These are phyloP conservation scores for Trichopoda pennipes DNA, from an alignment of 2,888 invertebrate species.

Conservation along the genomic window DNA sequence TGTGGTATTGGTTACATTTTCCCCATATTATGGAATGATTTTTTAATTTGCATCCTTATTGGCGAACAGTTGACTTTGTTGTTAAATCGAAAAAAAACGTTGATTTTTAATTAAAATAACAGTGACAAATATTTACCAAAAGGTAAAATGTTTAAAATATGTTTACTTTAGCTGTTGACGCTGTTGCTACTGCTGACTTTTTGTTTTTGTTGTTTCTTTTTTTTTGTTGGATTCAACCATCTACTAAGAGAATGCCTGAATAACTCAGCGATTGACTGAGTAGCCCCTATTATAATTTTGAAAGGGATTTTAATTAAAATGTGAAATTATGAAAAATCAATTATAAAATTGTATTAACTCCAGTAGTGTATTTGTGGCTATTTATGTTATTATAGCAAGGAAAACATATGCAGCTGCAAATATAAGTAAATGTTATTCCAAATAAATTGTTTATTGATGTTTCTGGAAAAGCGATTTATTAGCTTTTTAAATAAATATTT, in stretches of 20 bases:
- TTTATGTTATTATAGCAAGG: too few relatives aligned
- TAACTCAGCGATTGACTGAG: conserved; percentile 15
- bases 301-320: conserved; percentile 66
- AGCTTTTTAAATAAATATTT: too few relatives aligned
- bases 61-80: conserved; percentile 40
- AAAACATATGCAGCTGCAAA: neutral
- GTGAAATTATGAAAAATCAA: conserved; percentile 67
- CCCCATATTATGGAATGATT: conserved; percentile 29
- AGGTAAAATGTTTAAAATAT: conserved; percentile 62
- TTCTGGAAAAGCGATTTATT: too few relatives aligned
- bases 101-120: conserved; percentile 68
- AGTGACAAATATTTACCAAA: conserved; percentile 67
- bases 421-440: too few relatives aligned
- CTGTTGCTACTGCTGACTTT: neutral
- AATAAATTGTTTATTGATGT: too few relatives aligned
- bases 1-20: conserved; percentile 42
- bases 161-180: conserved; percentile 13
- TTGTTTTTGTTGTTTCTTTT: neutral
- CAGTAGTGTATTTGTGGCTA: neutral
- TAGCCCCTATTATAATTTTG: conserved; percentile 44
- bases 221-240: neutral
- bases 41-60: conserved; percentile 29
- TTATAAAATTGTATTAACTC: conserved; percentile 31
- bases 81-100: conserved; percentile 56
- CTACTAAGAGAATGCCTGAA: conserved; percentile 3